A percentile compares a stretch with the other conserved stretches of the same genome.
phyloP scores from a whole-genome alignment of 2,113 vertebrate genomes.

The Malurus elegans region DNA sequence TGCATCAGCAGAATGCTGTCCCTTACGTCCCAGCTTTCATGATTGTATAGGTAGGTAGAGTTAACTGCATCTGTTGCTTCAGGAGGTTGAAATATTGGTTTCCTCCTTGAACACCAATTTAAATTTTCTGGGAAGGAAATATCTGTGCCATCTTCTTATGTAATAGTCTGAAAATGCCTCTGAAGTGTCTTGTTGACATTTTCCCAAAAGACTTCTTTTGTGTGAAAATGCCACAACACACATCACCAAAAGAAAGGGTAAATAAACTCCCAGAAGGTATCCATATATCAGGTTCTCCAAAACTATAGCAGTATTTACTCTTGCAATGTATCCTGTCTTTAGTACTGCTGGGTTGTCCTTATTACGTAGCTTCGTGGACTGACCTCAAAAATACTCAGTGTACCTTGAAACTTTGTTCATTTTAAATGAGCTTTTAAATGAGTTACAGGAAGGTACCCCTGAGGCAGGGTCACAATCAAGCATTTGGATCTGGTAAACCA shows the following conservation, averaged over 20 bases:
- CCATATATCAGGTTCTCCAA: not conserved
- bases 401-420: not conserved
- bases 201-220: not conserved
- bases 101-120: not conserved
- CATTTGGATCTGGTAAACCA: not conserved
- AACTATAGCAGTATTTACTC: not conserved
- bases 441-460: not conserved
- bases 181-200: not conserved
- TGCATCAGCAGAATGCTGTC: not conserved
- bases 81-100: not conserved
- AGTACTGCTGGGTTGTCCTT: not conserved
- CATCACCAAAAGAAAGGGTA: not conserved
- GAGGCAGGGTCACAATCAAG: not conserved
- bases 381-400: not conserved
- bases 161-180: slow-evolving; percentile 11
- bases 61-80: not conserved
- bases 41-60: not conserved
- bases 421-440: not conserved
- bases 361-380: not conserved
- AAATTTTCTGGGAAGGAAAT: slow-evolving; percentile 18
- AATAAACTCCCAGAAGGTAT: not conserved
- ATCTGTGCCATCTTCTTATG: not conserved
- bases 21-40: not conserved
- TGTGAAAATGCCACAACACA: not conserved
- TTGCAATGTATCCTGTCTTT: not conserved